Percentiles rank a stretch among this genome's conserved stretches.
These are phyloP conservation scores for Zapus hudsonius DNA, from an alignment of 2,113 vertebrate genomes.

Conservation along the genomic window DNA sequence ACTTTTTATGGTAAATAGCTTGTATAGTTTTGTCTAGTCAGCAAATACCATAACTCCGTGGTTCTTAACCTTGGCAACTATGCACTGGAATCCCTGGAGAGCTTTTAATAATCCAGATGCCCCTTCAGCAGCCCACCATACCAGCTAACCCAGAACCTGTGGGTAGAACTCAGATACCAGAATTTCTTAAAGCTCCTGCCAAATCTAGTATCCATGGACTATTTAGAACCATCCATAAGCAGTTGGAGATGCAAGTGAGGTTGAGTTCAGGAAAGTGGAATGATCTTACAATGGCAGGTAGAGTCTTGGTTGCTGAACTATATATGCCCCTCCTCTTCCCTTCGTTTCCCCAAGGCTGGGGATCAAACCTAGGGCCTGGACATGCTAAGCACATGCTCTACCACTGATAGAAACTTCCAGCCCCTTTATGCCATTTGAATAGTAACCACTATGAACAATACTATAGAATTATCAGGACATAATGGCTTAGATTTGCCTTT, in stretches of 20 bases:
- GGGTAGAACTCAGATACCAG: background rate
- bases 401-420: background rate
- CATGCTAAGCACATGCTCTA: background rate
- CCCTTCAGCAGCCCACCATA: background rate
- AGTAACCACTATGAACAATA: background rate
- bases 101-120: background rate
- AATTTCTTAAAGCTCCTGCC: background rate
- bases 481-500: slow-evolving; percentile 5
- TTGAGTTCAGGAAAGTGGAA: background rate
- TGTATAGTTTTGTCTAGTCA: slow-evolving; percentile 37
- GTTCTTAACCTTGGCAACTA: slow-evolving; percentile 10
- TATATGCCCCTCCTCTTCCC: background rate
- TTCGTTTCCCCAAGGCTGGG: background rate
- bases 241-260: background rate
- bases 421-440: background rate
- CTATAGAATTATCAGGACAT: background rate
- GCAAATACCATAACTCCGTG: background rate
- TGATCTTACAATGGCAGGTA: background rate
- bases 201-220: background rate
- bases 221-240: background rate
- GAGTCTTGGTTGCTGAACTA: background rate
- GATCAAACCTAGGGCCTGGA: background rate
- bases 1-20: background rate
- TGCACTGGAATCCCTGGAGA: background rate
- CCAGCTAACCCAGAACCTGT: background rate